phyloP scores from a whole-genome alignment of 2,113 vertebrate genomes.

The Pao palembangensis region DNA sequence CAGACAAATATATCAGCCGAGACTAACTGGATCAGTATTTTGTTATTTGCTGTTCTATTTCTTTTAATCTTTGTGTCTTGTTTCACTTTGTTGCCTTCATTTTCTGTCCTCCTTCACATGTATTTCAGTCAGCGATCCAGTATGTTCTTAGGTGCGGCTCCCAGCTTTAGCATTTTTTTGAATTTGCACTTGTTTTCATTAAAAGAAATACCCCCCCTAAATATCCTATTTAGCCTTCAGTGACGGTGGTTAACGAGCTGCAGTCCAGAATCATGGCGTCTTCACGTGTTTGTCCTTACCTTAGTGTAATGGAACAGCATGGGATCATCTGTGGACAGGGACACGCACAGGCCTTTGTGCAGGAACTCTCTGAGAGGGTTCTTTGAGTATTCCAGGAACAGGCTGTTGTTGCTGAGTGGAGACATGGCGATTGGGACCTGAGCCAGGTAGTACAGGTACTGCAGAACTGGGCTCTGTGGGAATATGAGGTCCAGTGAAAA shows the following conservation, averaged over 20 bases:
- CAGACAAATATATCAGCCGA: too few relatives aligned
- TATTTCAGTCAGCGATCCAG: too few relatives aligned
- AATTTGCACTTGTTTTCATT: too few relatives aligned
- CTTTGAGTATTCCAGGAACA: slow-evolving; percentile 93
- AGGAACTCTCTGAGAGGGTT: slow-evolving; percentile 88
- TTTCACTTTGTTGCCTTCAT: too few relatives aligned
- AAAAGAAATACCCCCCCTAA: too few relatives aligned
- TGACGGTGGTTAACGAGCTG: too few relatives aligned
- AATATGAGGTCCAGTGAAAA: not conserved
- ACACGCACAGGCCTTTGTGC: slow-evolving; percentile 88
- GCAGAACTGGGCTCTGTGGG: slow-evolving; percentile 87
- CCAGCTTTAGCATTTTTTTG: too few relatives aligned
- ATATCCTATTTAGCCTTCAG: too few relatives aligned
- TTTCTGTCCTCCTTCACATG: too few relatives aligned
- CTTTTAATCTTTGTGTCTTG: too few relatives aligned
- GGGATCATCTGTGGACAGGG: slow-evolving; percentile 91
- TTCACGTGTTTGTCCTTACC: slow-evolving; percentile 65
- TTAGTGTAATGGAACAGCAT: slow-evolving; percentile 97
- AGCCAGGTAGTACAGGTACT: slow-evolving; percentile 92
- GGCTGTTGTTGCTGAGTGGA: slow-evolving; percentile 93
- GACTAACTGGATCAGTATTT: not conserved
- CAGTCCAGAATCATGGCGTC: not conserved
- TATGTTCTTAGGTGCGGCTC: too few relatives aligned
- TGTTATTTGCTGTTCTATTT: not conserved
- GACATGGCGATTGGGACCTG: slow-evolving; percentile 96